phyloP scores from a whole-genome alignment of 2,888 invertebrate genomes.

The Volucella inflata region DNA sequence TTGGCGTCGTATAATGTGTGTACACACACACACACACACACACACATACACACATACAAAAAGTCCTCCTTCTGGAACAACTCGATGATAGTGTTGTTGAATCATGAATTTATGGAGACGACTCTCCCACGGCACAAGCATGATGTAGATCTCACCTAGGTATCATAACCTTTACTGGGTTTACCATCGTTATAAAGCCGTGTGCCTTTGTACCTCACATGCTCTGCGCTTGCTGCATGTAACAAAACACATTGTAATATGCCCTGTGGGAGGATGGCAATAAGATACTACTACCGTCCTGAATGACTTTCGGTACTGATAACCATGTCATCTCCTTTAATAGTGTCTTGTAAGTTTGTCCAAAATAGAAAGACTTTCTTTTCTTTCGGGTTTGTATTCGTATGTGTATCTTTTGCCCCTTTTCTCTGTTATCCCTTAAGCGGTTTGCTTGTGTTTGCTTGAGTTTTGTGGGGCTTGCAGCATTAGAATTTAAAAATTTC shows the following conservation, averaged over 20 bases:
- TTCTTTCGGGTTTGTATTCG: background rate
- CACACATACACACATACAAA: slow-evolving; percentile 1
- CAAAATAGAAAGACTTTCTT: slow-evolving; percentile 18
- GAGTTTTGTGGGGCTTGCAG: slow-evolving; percentile 55
- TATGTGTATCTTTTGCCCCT: background rate
- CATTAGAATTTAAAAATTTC: slow-evolving; percentile 38
- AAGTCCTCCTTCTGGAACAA: background rate
- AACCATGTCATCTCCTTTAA: slow-evolving; percentile 75
- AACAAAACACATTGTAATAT: slow-evolving; percentile 73
- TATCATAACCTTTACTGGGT: slow-evolving; percentile 68
- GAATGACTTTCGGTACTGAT: slow-evolving; percentile 67
- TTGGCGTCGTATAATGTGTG: slow-evolving; percentile 49
- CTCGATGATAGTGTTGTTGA: slow-evolving; percentile 70
- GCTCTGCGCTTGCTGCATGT: slow-evolving; percentile 50
- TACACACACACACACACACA: background rate
- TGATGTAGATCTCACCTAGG: slow-evolving; percentile 75
- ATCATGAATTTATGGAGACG: slow-evolving; percentile 69
- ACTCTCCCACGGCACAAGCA: slow-evolving; percentile 16
- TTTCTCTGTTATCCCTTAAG: slow-evolving; percentile 32
- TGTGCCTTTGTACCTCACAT: slow-evolving; percentile 37
- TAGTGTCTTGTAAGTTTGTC: slow-evolving; percentile 72
- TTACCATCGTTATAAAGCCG: slow-evolving; percentile 55
- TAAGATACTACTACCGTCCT: slow-evolving; percentile 54
- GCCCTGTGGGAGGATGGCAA: slow-evolving; percentile 69
- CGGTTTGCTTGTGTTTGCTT: slow-evolving; percentile 47